Conservation (phyloP, 2,797 vertebrate genomes). For the Oreochromis mossambicus region DNA sequence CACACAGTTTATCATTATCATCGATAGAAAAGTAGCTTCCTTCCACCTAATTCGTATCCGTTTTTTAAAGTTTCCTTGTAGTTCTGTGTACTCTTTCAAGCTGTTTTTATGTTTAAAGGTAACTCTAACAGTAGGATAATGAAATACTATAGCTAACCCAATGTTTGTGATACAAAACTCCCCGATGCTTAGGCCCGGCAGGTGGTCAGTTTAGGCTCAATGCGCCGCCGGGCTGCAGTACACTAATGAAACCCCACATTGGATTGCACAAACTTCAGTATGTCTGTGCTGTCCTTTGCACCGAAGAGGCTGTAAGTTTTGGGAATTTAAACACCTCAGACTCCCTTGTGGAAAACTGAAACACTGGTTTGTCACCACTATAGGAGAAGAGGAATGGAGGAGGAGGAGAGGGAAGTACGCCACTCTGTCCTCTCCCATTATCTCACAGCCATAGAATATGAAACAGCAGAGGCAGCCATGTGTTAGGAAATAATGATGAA, state of each 20-base stretch:
- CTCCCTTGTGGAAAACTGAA: conserved; percentile 38
- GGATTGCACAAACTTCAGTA: neutral
- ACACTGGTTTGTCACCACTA: conserved; percentile 27
- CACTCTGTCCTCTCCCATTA: conserved; percentile 31
- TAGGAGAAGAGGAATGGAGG: neutral
- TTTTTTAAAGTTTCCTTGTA: neutral
- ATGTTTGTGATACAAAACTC: neutral
- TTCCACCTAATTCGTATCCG: neutral
- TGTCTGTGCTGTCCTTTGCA: neutral
- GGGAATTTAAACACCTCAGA: conserved; percentile 27
- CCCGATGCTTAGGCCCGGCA: neutral
- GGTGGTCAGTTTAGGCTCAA: neutral
- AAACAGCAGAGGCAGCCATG: conserved; percentile 46
- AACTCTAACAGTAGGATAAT: neutral
- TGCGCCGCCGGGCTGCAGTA: neutral
- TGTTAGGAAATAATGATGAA: conserved; percentile 63
- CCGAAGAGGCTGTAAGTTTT: neutral
- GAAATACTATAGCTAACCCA: neutral
- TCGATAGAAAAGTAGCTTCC: neutral
- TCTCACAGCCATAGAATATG: conserved; percentile 45
- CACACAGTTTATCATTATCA: neutral
- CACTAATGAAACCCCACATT: neutral
- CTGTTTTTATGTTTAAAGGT: neutral
- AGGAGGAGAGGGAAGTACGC: neutral
- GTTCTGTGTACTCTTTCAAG: neutral